Evolutionary conservation across 1,140 invertebrate genomes (phyloP), one percentile per base, ranked within the genome.

Genomic region (Panagrolaimus sp.): DNA sequence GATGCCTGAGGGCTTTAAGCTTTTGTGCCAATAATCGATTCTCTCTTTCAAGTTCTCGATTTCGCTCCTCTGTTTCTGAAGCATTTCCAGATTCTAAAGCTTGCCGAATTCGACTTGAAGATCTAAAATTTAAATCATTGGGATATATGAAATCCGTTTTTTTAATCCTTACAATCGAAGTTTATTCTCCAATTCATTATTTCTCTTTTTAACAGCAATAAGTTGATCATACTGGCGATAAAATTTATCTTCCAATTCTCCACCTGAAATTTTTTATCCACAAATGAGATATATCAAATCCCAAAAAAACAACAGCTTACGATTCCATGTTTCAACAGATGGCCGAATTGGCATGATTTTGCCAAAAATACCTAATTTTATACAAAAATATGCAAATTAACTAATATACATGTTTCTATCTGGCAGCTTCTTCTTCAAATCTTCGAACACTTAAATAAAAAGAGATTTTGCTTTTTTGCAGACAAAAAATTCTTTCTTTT

Each of bases 1-100:
- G 78, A 52, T 79, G 78, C 69, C 82, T 81, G 9, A 80, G 67
- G 7, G 73, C 28, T 70, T 81, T 74, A 28, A 79, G 48, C 78
- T 79, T 79, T 73, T 82, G 78, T 6, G 48, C 43, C 5, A 79
- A 55, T 14, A 79, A 28, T 24, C 72, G 63, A 63, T 79, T 79
- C 48, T 80, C 67, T 26, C 74, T 71, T 26, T 79, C 66, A 14
- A 81, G 64, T 47, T 81, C 21, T 17, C 28, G 68, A 12, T 63
- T 47, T 24, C 52, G 58, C 52, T 73, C 68, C 10, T 63, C 47
- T 28, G n/a, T 71, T 46, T 45, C 68, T 44, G 10, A 43, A 8
- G 26, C 73, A n/a, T 24, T 52, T 45, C 45, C 62, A 24, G 9
- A 62, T 65, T 14, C 21, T 52, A 55, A 43, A 58, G 55, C 74